Base-by-base conservation (phyloP, 2,113 vertebrate species). In the Saguinus midas region DNA sequence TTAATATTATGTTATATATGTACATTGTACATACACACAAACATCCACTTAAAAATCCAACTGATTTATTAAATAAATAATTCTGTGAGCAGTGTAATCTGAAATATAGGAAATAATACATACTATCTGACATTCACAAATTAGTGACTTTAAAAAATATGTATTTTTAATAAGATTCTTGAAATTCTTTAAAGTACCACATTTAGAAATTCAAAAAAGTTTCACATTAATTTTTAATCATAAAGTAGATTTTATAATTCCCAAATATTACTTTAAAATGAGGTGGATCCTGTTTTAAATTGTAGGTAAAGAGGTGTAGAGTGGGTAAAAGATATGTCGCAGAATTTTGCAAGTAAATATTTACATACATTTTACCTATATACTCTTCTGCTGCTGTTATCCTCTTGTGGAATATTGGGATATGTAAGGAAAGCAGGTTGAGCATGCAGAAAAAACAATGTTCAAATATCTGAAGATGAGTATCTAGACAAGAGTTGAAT, bases 51-150 rank as follows among this genome's bases (percentile, higher is more conserved):
- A 80, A 87, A 91, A 96, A 90, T 87, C 23, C 70, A 87, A 95
- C 35, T 96, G 76, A 48, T 75, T 94, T 90, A 64, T 96, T 95
- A 94, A 80, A 45, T 32, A 92, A 96, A 93, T 91, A 95, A 68
- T 27, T 92, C 50, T 89, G 70, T 95, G 72, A 97, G 68, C 25
- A 89, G 79, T 95, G 32, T 10, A 79, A 23, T 89, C 3, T 0
- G 76, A 94, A 58, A 0, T 82, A 16, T 96, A 92, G 95, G 90
- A 80, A 68, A 58, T 50, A 90, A 88, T 87, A 94, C 2, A 6
- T 5, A 87, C 0, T 14, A 70, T 7, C 70, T 57, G 35, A 12
- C 61, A 95, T 97, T 96, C 93, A 2, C 3, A 86, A 96, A 37
- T 1, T 0, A 55, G 64, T 70, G 43, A 80, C 9, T 95, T 95